phyloP scores from a whole-genome alignment of 2,113 vertebrate species.

The Bufo gargarizans region DNA sequence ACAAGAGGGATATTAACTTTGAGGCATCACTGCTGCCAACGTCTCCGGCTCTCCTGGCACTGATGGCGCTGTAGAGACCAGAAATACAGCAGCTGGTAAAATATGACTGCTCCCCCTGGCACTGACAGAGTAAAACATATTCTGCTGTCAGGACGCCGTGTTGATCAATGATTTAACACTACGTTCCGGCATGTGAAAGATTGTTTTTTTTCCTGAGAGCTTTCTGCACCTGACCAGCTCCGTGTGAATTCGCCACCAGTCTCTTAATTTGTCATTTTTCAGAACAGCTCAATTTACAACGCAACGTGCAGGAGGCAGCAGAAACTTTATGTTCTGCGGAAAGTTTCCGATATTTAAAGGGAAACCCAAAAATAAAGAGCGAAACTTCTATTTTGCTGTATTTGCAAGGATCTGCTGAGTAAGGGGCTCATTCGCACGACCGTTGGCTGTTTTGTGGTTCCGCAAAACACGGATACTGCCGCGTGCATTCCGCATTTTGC shows the following conservation, averaged over 20 bases:
- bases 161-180: slow-evolving; percentile 35
- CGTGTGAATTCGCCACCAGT: not conserved
- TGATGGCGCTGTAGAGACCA: not conserved
- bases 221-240: slow-evolving; percentile 36
- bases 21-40: not conserved
- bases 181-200: slow-evolving; percentile 23
- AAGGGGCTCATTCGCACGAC: too few species aligned
- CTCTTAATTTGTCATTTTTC: slow-evolving; percentile 43
- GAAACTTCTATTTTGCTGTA: too few species aligned
- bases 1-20: not conserved
- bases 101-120: slow-evolving; percentile 1
- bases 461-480: too few species aligned
- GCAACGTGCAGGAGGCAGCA: not conserved
- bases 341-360: not conserved
- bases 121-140: slow-evolving; percentile 40
- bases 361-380: not conserved
- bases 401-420: too few species aligned
- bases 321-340: not conserved
- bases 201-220: slow-evolving; percentile 25
- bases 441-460: too few species aligned
- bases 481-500: too few species aligned
- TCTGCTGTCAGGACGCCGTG: slow-evolving; percentile 21
- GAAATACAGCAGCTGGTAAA: not conserved
- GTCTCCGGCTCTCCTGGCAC: not conserved
- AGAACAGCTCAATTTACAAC: slow-evolving; percentile 45